Evolutionary conservation across 2,888 invertebrate species (phyloP).

Genomic region (Tridacna gigas): DNA sequence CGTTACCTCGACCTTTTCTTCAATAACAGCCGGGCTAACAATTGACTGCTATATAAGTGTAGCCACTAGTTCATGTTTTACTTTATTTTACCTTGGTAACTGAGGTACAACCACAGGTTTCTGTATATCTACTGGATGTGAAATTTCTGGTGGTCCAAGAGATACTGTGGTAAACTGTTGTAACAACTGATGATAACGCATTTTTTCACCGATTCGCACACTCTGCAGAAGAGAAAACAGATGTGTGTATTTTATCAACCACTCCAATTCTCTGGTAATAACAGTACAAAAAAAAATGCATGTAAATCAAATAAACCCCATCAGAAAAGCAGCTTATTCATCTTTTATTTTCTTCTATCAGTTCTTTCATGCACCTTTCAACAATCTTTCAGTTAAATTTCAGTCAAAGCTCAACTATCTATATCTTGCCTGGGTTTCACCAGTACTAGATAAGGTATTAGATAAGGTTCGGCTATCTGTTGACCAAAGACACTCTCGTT

Average conservation of each 20-base stretch:
- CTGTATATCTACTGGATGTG: constrained; percentile 8
- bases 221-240: constrained; percentile 65
- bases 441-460: no score
- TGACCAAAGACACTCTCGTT: no score
- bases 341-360: not conserved
- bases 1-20: no score
- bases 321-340: not conserved
- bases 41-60: not conserved
- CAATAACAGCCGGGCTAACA: no score
- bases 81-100: constrained; percentile 45
- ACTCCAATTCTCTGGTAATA: not conserved
- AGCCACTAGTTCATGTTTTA: not conserved
- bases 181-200: constrained; percentile 74
- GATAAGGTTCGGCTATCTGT: no score
- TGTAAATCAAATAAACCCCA: not conserved
- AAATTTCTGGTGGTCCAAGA: constrained; percentile 25
- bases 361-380: not conserved
- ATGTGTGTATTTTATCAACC: no score
- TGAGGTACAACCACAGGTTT: constrained; percentile 45
- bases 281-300: not conserved
- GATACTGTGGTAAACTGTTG: constrained; percentile 73
- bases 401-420: no score
- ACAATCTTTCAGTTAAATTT: not conserved
- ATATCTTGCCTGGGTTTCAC: no score
- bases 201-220: constrained; percentile 76